Base-by-base conservation (phyloP, 1,140 invertebrate species). In the Wasmannia auropunctata region DNA sequence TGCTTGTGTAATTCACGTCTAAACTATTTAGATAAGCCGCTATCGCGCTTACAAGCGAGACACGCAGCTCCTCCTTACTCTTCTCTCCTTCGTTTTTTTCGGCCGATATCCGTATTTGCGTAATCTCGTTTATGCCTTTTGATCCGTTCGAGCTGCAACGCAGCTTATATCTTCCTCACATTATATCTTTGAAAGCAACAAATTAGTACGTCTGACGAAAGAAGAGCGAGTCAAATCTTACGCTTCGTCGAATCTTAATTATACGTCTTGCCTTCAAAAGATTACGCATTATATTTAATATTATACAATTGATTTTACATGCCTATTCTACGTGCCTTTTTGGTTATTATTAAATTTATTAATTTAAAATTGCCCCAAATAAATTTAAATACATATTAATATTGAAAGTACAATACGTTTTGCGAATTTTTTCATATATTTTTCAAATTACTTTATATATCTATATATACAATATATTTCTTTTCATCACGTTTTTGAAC, bases 1-100 rank as follows among this genome's bases (percentile, higher is more conserved):
- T 75, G 90, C 90, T 91, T 91, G 92, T 91, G 90, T 92, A 92
- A 92, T 91, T 93, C 87, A 90, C 87, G 87, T 92, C 86, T 90
- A 91, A 91, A 89, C 90, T 91, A 92, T 90, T 92, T 91, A 92
- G 91, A 92, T 92, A 92, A 92, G 88, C 69, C 75, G 85, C 88
- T 93, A 92, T 92, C 91, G 87, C 91, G 87, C 77, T 76, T 88
- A 92, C 88, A 88, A 90, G 87, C 87, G 90, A 92, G 87, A 77
- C 85, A 90, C 85, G 85, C 86, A 31, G 40, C 40, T 37, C 19
- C 56, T 28, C 10, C 51, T 54, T 37, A 8, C 40, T 46, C 31
- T 25, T 51, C 62, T 3, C 6, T 49, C 5, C 11, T 58, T 65
- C 51, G 70, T 56, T 72, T 81, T 83, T 86, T 76, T 89, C 31